Evolutionary conservation across 2,113 vertebrate species (phyloP).

Genomic region (Corydoras maculifer): DNA sequence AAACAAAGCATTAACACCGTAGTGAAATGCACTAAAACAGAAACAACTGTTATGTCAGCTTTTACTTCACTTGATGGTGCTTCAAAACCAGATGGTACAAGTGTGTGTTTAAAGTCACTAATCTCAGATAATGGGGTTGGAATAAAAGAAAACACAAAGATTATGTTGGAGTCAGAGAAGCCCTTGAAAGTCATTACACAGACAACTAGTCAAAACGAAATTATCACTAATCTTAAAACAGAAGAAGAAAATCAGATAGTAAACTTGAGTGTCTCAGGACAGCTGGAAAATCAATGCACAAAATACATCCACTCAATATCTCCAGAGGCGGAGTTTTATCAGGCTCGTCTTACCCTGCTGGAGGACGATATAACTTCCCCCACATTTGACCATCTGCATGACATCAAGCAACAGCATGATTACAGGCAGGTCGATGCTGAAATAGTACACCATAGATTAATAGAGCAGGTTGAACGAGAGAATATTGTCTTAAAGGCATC

Average conservation of each 20-base stretch:
- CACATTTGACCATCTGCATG: constrained; percentile 26
- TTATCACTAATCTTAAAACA: constrained; percentile 30
- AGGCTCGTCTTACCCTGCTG: constrained; percentile 56
- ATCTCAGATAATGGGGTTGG: constrained; percentile 13
- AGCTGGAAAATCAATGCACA: constrained; percentile 52
- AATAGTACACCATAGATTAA: constrained; percentile 37
- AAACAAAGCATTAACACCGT: constrained; percentile 1
- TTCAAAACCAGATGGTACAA: constrained; percentile 3
- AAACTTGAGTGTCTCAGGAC: constrained; percentile 46
- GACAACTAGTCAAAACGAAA: constrained; percentile 29
- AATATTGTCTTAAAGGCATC: constrained; percentile 45
- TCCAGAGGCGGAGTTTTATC: constrained; percentile 35
- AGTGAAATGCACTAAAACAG: constrained; percentile 3
- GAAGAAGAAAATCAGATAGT: constrained; percentile 23
- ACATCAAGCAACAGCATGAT: constrained; percentile 45
- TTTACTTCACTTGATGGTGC: neutral
- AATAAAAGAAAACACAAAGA: constrained; percentile 20
- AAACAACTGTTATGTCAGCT: neutral
- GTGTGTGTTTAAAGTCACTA: neutral
- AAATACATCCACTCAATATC: constrained; percentile 39
- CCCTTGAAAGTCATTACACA: constrained; percentile 4
- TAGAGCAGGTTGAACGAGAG: constrained; percentile 30
- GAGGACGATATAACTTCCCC: constrained; percentile 45
- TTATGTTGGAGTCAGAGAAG: constrained; percentile 20
- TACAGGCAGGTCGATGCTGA: constrained; percentile 37